phyloP scores from a whole-genome alignment of 2,888 invertebrate species.

The Entomobrya proxima region DNA sequence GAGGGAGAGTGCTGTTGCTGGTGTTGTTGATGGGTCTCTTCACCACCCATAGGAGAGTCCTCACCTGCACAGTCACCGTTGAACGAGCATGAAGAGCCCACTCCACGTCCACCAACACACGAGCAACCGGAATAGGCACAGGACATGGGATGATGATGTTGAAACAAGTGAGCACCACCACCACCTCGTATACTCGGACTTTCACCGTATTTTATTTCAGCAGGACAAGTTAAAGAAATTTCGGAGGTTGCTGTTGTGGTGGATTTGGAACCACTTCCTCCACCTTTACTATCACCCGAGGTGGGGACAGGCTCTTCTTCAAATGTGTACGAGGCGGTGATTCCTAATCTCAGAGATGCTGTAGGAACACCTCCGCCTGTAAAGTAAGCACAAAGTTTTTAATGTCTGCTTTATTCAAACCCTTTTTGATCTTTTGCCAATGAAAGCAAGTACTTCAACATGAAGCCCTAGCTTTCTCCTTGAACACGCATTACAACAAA shows the following conservation, averaged over 20 bases:
- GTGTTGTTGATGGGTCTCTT: conserved; percentile 42
- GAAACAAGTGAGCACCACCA: conserved; percentile 59
- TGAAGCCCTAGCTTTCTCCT: background rate
- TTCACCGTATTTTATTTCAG: conserved; percentile 56
- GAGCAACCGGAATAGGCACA: conserved; percentile 66
- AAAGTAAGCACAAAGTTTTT: conserved; percentile 11
- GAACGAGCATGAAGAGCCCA: conserved; percentile 59
- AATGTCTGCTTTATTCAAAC: background rate
- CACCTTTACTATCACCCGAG: conserved; percentile 32
- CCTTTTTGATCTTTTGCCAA: conserved; percentile 51
- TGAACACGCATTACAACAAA: background rate
- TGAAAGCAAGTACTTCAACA: background rate
- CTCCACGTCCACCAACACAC: conserved; percentile 56
- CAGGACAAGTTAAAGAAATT: conserved; percentile 61
- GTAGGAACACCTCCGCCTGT: conserved; percentile 58
- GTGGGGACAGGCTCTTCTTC: conserved; percentile 69
- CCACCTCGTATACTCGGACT: conserved; percentile 56
- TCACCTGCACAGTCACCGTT: conserved; percentile 60
- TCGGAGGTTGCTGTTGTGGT: conserved; percentile 44
- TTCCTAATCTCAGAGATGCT: conserved; percentile 71
- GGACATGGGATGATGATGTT: conserved; percentile 62
- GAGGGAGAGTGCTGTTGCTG: conserved; percentile 22
- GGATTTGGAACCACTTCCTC: background rate
- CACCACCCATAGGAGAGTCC: conserved; percentile 42
- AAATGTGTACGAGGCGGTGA: conserved; percentile 74